These are phyloP conservation scores for Sympetrum striolatum DNA, from an alignment of 2,888 invertebrate genomes.

Conservation along the genomic window DNA sequence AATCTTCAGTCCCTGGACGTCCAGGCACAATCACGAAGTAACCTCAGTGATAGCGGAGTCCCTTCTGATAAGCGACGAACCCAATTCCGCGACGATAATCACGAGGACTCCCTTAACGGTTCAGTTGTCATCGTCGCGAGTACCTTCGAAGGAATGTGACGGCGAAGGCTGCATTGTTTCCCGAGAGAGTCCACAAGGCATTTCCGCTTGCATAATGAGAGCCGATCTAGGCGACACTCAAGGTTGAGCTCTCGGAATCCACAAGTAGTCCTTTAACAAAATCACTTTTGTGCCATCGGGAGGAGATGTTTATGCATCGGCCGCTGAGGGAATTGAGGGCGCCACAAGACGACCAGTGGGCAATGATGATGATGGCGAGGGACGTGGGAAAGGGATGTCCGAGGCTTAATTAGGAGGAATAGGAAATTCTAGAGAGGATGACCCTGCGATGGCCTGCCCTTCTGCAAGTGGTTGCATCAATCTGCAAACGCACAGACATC, in stretches of 20 bases:
- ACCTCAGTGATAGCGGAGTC: not conserved
- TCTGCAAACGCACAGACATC: too few species aligned
- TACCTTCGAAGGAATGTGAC: constrained; percentile 28
- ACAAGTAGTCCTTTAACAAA: not conserved
- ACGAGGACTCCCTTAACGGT: not conserved
- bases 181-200: not conserved
- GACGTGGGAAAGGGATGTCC: too few species aligned
- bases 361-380: too few species aligned
- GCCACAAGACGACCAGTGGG: too few species aligned
- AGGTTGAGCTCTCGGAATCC: not conserved
- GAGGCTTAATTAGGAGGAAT: too few species aligned
- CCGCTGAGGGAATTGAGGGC: not conserved
- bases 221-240: constrained; percentile 8
- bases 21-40: not conserved
- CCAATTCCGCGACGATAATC: not conserved
- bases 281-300: not conserved
- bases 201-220: constrained; percentile 35
- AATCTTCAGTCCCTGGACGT: not conserved
- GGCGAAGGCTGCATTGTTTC: not conserved
- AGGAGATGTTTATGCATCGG: not conserved
- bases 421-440: too few species aligned
- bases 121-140: not conserved
- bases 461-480: too few species aligned
- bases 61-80: not conserved
- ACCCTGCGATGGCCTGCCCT: too few species aligned